Conservation (phyloP, 2,113 vertebrate species). For the Scophthalmus maximus region DNA sequence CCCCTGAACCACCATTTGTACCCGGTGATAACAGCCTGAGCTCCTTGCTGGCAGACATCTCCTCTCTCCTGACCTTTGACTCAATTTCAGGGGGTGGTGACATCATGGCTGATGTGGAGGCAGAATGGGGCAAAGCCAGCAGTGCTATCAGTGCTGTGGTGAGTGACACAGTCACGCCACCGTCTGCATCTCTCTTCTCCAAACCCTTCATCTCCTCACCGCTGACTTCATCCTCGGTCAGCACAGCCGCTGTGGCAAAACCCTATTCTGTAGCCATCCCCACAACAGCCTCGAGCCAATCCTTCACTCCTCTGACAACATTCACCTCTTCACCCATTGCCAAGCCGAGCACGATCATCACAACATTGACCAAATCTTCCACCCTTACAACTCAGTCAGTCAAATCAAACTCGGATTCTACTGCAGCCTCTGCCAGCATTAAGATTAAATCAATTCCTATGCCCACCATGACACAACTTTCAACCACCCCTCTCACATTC, state of each 20-base stretch:
- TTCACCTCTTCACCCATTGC: constrained; percentile 33
- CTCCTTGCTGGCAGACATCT: constrained; percentile 96
- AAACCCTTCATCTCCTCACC: constrained; percentile 48
- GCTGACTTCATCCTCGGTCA: constrained; percentile 17
- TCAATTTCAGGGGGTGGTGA: constrained; percentile 94
- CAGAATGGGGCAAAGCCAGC: constrained; percentile 87
- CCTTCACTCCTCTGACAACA: constrained; percentile 21
- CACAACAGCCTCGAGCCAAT: constrained; percentile 2
- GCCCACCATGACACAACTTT: constrained; percentile 47
- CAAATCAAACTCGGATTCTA: constrained; percentile 50
- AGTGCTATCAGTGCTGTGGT: constrained; percentile 71
- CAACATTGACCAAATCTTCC: constrained; percentile 64
- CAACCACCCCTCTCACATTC: constrained; percentile 22
- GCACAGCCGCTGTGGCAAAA: constrained; percentile 29
- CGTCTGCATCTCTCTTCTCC: constrained; percentile 46
- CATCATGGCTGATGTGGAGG: constrained; percentile 91
- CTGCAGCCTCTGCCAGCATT: constrained; percentile 26
- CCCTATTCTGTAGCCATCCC: constrained; percentile 15
- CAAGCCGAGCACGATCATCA: constrained; percentile 57
- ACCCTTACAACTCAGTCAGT: constrained; percentile 51
- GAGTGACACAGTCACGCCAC: constrained; percentile 44
- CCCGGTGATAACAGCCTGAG: constrained; percentile 90
- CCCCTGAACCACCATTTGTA: constrained; percentile 85
- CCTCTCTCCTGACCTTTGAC: constrained; percentile 98
- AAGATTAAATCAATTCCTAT: constrained; percentile 37